These are phyloP conservation scores for Perithous albicinctus DNA, from an alignment of 2,888 invertebrate species.

Conservation along the genomic window DNA sequence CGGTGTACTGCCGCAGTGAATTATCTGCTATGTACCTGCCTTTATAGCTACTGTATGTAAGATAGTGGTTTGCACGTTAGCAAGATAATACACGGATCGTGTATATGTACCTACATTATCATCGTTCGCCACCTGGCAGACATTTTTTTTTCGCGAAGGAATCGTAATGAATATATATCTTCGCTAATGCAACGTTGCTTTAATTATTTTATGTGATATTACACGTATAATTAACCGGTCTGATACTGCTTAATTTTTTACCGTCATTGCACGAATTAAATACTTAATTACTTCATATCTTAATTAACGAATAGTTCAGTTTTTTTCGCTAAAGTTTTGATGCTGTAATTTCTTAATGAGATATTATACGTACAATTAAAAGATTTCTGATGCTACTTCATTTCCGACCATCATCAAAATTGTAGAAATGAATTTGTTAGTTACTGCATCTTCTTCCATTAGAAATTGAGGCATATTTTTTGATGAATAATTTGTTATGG, in stretches of 20 bases:
- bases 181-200: neutral
- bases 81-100: constrained; percentile 52
- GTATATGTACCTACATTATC: constrained; percentile 9
- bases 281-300: neutral
- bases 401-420: neutral
- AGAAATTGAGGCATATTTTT: neutral
- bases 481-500: neutral
- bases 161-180: constrained; percentile 40
- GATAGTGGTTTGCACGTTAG: constrained; percentile 77
- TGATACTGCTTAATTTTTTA: neutral
- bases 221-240: neutral
- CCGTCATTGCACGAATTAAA: neutral
- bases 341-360: too few relatives aligned
- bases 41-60: constrained; percentile 63
- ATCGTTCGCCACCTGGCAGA: constrained; percentile 51
- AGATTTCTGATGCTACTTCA: neutral
- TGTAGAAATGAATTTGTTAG: neutral
- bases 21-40: constrained; percentile 30
- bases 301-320: neutral
- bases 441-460: neutral
- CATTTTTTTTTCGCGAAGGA: constrained; percentile 17
- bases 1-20: constrained; percentile 18
- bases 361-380: neutral
- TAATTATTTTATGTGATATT: neutral
- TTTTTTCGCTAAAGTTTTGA: too few relatives aligned